Base-by-base conservation (phyloP, 2,888 invertebrate species). In the Dorcus parallelipipedus region DNA sequence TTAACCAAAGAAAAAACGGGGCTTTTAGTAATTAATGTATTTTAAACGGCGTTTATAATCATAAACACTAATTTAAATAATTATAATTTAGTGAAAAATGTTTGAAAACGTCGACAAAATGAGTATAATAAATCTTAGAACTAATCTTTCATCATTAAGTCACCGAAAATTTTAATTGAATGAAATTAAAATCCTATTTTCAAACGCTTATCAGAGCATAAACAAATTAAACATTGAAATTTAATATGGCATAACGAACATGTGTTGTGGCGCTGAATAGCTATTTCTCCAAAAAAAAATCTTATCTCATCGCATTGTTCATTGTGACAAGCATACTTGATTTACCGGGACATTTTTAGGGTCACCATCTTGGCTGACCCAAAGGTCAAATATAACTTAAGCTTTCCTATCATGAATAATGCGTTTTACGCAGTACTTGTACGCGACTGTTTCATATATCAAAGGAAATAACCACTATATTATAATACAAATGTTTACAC, bases 401-500 rank as follows among this genome's bases (percentile, higher is more conserved):
- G 23, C 45, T 45, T 45, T 45, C 45, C 45, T 45, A 45, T 45
- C 45, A 45, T 45, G 45, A 45, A 45, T 45, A 45, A 45, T 45
- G 45, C 45, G 45, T 45, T 45, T 17, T 45, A 20, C 45, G 14
- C 45, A 45, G 17, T 45, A 45, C 26, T 33, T 33, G 26, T 33
- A 33, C 26, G 26, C 7, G 26, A 33, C 26, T 33, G 26, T 33
- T 33, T 33, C 26, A 33, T 33, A 33, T 33, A 33, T 33, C 26
- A 33, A 33, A 33, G 26, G 7, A 33, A 33, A 33, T 33, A 33
- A 33, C 26, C 26, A 33, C 26, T 33, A 33, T 33, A 33, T 33
- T 33, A 33, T 33, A 33, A 33, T 33, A 33, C 26, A 33, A 33
- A 33, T 33, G 26, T 33, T 33, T 33, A 33, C 26, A 33, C 26